Evolutionary conservation across 2,113 vertebrate species (phyloP).

Genomic region (Coptodon bakossiorum): DNA sequence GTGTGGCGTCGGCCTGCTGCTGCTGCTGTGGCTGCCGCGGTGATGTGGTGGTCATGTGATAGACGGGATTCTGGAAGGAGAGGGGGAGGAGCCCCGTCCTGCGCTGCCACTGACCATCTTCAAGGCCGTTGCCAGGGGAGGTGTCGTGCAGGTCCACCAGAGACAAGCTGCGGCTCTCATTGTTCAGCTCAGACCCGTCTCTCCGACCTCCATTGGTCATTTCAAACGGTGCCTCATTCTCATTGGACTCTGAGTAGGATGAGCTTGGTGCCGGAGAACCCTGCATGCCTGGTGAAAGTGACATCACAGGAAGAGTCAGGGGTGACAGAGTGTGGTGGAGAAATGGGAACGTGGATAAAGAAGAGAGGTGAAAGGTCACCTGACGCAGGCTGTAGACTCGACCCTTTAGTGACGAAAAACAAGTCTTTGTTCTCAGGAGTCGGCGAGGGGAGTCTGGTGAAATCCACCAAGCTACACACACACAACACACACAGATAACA

Average conservation of each 20-base stretch:
- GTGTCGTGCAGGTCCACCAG: slow-evolving; percentile 94
- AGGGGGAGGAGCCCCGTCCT: slow-evolving; percentile 86
- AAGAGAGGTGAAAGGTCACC: slow-evolving; percentile 32
- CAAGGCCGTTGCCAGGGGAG: slow-evolving; percentile 68
- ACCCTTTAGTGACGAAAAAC: slow-evolving; percentile 97
- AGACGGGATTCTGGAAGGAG: slow-evolving; percentile 96
- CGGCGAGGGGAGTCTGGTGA: slow-evolving; percentile 97
- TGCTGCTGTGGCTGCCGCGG: slow-evolving; percentile 66
- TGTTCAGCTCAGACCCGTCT: slow-evolving; percentile 75
- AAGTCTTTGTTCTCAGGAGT: slow-evolving; percentile 99
- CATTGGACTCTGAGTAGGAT: slow-evolving; percentile 95
- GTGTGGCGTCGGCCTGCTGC: slow-evolving; percentile 23
- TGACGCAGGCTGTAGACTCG: slow-evolving; percentile 82
- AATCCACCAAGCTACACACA: slow-evolving; percentile 87
- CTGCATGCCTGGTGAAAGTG: slow-evolving; percentile 31
- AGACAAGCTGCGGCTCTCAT: slow-evolving; percentile 91
- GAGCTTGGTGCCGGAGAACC: slow-evolving; percentile 91
- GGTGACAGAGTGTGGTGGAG: neutral
- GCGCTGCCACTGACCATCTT: slow-evolving; percentile 77
- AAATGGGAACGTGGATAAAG: neutral
- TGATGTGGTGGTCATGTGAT: slow-evolving; percentile 92
- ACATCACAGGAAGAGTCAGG: neutral
- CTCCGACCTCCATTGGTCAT: slow-evolving; percentile 37
- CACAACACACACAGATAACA: neutral
- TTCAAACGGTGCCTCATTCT: slow-evolving; percentile 73